phyloP scores from a whole-genome alignment of 2,888 invertebrate genomes.

The Cataglyphis cursor region DNA sequence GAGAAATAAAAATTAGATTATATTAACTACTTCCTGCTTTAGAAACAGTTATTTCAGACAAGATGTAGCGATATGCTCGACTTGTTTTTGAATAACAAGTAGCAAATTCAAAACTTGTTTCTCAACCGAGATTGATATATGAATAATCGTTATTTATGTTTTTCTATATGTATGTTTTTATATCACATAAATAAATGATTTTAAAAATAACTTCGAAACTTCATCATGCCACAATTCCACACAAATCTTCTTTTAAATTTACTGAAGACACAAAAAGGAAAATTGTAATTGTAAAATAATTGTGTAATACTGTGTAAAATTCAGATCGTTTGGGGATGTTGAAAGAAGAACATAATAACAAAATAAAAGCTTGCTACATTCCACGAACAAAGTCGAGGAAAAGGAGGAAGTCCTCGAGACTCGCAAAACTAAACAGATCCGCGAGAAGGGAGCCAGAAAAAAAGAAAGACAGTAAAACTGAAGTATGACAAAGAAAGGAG shows the following conservation, averaged over 20 bases:
- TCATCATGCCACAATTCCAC: not conserved
- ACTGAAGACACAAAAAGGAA: not conserved
- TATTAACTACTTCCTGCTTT: conserved; percentile 6
- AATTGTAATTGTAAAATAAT: not conserved
- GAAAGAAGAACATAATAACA: conserved; percentile 55
- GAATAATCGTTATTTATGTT: not conserved
- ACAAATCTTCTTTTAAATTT: not conserved
- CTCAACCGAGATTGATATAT: not conserved
- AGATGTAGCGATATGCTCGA: not conserved
- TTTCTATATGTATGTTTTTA: not conserved
- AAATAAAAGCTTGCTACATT: conserved; percentile 12
- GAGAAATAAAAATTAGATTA: not conserved
- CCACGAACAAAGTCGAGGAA: conserved; percentile 14
- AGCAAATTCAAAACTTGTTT: not conserved
- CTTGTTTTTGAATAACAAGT: not conserved
- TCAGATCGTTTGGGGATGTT: not conserved
- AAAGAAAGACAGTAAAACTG: not conserved
- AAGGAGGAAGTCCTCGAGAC: conserved; percentile 4
- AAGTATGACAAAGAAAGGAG: conserved; percentile 38
- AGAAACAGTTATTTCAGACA: not conserved
- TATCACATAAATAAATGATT: not conserved
- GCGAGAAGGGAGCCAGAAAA: conserved; percentile 1
- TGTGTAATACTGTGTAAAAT: conserved; percentile 5
- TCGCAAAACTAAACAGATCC: conserved; percentile 64
- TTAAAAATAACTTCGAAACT: not conserved